A percentile compares a stretch with the other conserved stretches of the same genome.
These are phyloP conservation scores for Botia almorhae DNA, from an alignment of 2,797 vertebrate genomes.

Conservation along the genomic window DNA sequence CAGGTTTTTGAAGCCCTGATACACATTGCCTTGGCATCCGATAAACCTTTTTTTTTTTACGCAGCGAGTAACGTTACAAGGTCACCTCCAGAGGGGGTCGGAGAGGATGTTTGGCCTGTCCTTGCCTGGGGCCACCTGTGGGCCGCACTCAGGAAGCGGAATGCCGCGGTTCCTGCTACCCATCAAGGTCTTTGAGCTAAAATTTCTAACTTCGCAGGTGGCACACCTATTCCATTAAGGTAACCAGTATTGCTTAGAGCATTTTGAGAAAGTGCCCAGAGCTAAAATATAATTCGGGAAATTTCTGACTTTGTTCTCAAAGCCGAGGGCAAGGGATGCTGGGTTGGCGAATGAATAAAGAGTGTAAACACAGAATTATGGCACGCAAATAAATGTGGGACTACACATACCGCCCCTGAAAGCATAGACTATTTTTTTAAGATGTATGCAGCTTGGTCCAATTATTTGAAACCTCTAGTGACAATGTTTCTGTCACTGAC, in stretches of 20 bases:
- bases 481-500: not conserved
- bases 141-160: constrained; percentile 52
- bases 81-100: constrained; percentile 55
- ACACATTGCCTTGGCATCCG: constrained; percentile 42
- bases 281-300: constrained; percentile 63
- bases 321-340: constrained; percentile 13
- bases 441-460: not conserved
- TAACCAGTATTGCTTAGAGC: constrained; percentile 60
- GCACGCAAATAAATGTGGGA: not conserved
- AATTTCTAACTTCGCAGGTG: constrained; percentile 63
- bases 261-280: constrained; percentile 62
- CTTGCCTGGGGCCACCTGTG: constrained; percentile 58
- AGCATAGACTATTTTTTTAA: not conserved
- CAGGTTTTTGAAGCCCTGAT: constrained; percentile 40
- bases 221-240: constrained; percentile 58
- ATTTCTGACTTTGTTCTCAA: constrained; percentile 36
- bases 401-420: not conserved
- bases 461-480: not conserved
- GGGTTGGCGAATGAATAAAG: constrained; percentile 15
- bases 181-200: constrained; percentile 56
- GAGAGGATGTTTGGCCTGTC: constrained; percentile 55
- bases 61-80: constrained; percentile 49
- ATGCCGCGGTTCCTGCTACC: constrained; percentile 52
- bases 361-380: constrained; percentile 15
- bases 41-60: constrained; percentile 19